Conservation (phyloP, 2,113 vertebrate species). For the Sinosuthora webbiana region DNA sequence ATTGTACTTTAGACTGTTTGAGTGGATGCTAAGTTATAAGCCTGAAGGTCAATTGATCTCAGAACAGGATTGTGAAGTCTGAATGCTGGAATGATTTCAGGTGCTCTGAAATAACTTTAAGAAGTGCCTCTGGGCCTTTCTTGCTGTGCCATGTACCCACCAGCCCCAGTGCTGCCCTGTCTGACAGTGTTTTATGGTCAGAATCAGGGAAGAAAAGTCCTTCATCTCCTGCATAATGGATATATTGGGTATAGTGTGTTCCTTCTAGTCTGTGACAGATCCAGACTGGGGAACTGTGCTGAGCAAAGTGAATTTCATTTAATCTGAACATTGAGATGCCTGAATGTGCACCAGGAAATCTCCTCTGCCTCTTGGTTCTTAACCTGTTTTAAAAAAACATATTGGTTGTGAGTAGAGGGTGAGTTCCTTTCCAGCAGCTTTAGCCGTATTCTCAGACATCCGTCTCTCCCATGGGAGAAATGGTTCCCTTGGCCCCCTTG, state of each 20-base stretch:
- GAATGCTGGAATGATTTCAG: background rate
- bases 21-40: background rate
- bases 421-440: background rate
- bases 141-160: background rate
- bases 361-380: background rate
- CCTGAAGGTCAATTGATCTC: background rate
- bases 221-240: background rate
- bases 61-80: background rate
- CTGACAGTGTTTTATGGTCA: background rate
- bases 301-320: background rate
- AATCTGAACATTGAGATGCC: background rate
- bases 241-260: background rate
- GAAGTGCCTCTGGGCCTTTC: background rate
- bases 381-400: background rate
- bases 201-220: background rate
- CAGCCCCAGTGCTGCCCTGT: accelerated
- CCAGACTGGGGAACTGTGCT: background rate
- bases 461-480: background rate
- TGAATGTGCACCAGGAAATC: background rate
- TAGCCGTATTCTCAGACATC: background rate
- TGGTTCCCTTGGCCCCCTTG: background rate
- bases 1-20: background rate
- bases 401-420: background rate
- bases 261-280: background rate
- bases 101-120: background rate